Conservation (phyloP, 2,888 invertebrate species). For the Hyalella azteca region DNA sequence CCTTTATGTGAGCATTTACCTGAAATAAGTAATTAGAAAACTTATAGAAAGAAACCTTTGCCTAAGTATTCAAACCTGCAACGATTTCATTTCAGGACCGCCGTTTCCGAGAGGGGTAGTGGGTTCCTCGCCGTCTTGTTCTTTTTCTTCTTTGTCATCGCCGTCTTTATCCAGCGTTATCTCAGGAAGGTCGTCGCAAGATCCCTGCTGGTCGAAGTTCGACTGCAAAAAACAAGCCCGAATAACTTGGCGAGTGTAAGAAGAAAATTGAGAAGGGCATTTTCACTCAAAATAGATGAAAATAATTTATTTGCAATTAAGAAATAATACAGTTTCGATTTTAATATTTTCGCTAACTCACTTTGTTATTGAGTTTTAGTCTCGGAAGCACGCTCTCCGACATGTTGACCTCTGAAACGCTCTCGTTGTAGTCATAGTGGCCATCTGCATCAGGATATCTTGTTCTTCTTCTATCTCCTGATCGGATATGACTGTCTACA, state of each 20-base stretch:
- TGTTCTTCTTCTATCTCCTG: not conserved
- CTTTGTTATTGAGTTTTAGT: constrained; percentile 48
- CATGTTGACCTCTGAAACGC: constrained; percentile 56
- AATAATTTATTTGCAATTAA: too few species aligned
- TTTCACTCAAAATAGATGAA: too few species aligned
- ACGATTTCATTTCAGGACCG: constrained; percentile 7
- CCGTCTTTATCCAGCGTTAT: constrained; percentile 28
- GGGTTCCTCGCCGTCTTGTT: not conserved
- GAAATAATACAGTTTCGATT: not conserved
- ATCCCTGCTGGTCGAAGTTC: constrained; percentile 38
- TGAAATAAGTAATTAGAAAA: too few species aligned
- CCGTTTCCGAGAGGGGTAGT: constrained; percentile 30
- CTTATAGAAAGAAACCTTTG: too few species aligned
- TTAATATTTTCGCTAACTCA: constrained; percentile 16
- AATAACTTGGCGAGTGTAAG: too few species aligned
- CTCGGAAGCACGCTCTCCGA: constrained; percentile 55
- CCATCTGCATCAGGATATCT: not conserved
- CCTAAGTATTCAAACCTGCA: constrained; percentile 12
- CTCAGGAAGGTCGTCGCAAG: constrained; percentile 40
- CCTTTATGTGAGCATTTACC: too few species aligned
- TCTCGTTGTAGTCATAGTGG: constrained; percentile 46
- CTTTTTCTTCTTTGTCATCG: not conserved
- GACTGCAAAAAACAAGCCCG: not conserved
- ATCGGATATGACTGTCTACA: not conserved
- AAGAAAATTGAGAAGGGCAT: too few species aligned